Conservation (phyloP, 1,140 invertebrate genomes). For the Drosophila punjabiensis region DNA sequence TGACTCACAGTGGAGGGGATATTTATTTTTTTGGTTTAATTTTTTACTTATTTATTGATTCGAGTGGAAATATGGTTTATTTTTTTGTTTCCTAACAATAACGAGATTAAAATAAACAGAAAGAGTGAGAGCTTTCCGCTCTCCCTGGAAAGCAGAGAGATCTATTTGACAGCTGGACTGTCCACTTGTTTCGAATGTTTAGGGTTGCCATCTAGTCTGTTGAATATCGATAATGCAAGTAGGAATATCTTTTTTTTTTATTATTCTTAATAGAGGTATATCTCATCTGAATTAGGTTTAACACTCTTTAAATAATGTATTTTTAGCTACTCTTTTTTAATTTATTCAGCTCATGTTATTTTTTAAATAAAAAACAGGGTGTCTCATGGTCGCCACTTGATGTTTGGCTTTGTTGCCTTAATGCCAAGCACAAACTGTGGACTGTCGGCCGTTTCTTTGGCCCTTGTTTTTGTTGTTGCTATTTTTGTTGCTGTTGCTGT, state of each 20-base stretch:
- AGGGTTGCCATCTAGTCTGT: background rate
- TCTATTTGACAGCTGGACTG: background rate
- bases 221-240: no score
- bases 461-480: slow-evolving; percentile 19
- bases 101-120: no score
- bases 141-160: no score
- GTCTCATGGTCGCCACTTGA: background rate
- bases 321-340: background rate
- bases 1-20: no score
- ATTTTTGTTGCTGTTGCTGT: slow-evolving; percentile 12
- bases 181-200: background rate
- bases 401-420: slow-evolving; percentile 49
- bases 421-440: slow-evolving; percentile 64
- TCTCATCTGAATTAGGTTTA: background rate
- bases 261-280: no score
- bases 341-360: background rate
- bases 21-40: background rate
- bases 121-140: no score
- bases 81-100: no score
- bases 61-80: no score
- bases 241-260: no score
- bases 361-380: background rate
- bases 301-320: background rate
- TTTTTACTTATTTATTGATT: background rate
- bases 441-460: slow-evolving; percentile 60